phyloP scores from a whole-genome alignment of 2,113 vertebrate genomes.

The Neolamprologus devosi region DNA sequence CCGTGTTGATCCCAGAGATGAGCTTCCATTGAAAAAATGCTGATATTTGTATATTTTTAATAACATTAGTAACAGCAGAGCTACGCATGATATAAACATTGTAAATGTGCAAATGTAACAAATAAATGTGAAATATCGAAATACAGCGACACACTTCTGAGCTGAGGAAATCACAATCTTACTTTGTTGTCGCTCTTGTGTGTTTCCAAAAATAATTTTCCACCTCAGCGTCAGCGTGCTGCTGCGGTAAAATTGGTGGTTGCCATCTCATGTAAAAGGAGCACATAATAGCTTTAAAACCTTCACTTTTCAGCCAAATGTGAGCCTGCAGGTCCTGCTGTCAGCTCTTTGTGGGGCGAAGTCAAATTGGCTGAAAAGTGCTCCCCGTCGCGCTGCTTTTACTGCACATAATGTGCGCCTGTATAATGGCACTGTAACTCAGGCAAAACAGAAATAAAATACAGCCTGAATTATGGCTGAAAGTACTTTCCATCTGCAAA shows the following conservation, averaged over 20 bases:
- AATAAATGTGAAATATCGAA: background rate
- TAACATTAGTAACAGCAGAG: background rate
- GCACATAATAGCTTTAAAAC: background rate
- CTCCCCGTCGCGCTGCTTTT: background rate
- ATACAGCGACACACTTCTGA: background rate
- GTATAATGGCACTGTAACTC: background rate
- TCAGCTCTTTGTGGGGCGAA: background rate
- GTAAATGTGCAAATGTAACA: background rate
- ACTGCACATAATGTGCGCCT: background rate
- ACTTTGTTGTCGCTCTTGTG: background rate
- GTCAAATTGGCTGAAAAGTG: background rate
- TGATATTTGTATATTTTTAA: background rate
- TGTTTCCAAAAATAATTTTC: background rate
- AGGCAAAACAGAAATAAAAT: background rate
- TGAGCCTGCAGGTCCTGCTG: background rate
- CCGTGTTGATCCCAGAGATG: background rate
- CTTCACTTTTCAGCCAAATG: background rate
- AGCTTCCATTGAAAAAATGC: background rate
- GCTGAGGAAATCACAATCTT: background rate
- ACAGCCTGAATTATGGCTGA: background rate
- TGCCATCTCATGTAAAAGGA: background rate
- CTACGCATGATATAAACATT: accelerated
- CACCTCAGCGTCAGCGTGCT: background rate
- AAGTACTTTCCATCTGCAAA: conserved; percentile 9
- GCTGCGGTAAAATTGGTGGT: background rate